These are phyloP conservation scores for Malthinus flaveolus DNA, from an alignment of 2,888 invertebrate genomes.

Conservation along the genomic window DNA sequence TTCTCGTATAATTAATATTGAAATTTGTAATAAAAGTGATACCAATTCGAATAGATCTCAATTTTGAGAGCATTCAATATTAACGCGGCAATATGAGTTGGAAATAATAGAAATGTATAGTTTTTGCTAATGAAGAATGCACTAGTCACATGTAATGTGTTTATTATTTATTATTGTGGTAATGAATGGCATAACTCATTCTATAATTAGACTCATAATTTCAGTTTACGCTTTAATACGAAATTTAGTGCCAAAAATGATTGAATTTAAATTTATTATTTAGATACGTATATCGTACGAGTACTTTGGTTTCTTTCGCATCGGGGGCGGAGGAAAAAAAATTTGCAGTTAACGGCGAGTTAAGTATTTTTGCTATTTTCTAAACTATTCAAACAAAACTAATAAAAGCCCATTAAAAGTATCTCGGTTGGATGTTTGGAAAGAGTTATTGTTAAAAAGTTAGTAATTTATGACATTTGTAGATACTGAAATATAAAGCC, in stretches of 20 bases:
- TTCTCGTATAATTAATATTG: neutral
- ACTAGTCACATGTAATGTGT: slow-evolving; percentile 51
- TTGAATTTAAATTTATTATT: slow-evolving; percentile 42
- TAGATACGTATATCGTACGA: too few relatives aligned
- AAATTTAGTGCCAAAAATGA: slow-evolving; percentile 52
- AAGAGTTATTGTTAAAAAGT: slow-evolving; percentile 46
- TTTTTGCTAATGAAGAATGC: slow-evolving; percentile 56
- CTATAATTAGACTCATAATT: slow-evolving; percentile 56
- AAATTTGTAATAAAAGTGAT: slow-evolving; percentile 2
- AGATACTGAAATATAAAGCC: slow-evolving; percentile 41
- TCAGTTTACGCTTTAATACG: slow-evolving; percentile 53
- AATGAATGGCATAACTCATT: slow-evolving; percentile 56
- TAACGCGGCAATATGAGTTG: slow-evolving; percentile 35
- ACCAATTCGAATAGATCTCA: neutral
- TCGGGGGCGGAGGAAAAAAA: neutral
- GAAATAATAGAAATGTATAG: slow-evolving; percentile 55
- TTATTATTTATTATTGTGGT: slow-evolving; percentile 54
- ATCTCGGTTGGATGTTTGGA: slow-evolving; percentile 35
- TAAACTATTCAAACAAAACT: slow-evolving; percentile 38
- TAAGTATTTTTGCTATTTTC: slow-evolving; percentile 23
- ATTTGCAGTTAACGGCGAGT: slow-evolving; percentile 3
- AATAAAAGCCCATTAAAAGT: slow-evolving; percentile 40
- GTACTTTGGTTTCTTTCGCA: neutral
- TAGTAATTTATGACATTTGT: slow-evolving; percentile 42
- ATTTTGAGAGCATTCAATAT: slow-evolving; percentile 39